These are phyloP conservation scores for Spea bombifrons DNA, from an alignment of 2,113 vertebrate genomes.

Conservation along the genomic window DNA sequence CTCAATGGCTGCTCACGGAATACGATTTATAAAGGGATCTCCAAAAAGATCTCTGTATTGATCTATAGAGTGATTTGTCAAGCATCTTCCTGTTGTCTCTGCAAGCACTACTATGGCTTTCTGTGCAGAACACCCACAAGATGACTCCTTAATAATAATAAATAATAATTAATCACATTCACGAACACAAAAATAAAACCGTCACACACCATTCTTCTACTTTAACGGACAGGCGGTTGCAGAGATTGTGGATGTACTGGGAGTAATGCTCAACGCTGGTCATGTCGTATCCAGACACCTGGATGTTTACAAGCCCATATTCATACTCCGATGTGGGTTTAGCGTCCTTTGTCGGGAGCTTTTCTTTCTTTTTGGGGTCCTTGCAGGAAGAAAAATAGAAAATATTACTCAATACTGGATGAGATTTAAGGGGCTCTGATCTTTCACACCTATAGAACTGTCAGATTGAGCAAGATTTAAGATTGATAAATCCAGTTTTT, in stretches of 20 bases:
- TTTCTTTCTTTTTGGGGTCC: slow-evolving; percentile 75
- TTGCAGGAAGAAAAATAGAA: slow-evolving; percentile 49
- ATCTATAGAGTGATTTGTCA: too few species aligned
- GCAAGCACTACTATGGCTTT: too few species aligned
- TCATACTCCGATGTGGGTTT: slow-evolving; percentile 61
- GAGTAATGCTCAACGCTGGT: slow-evolving; percentile 80
- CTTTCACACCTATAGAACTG: too few species aligned
- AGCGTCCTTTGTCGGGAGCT: slow-evolving; percentile 68
- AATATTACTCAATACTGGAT: too few species aligned
- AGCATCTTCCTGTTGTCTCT: too few species aligned
- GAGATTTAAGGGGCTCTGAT: too few species aligned
- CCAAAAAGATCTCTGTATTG: too few species aligned
- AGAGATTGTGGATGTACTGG: slow-evolving; percentile 82
- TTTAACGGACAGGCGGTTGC: slow-evolving; percentile 71
- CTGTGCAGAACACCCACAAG: too few species aligned
- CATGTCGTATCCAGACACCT: slow-evolving; percentile 83
- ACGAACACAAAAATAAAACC: not conserved
- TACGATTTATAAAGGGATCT: too few species aligned
- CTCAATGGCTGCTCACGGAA: too few species aligned
- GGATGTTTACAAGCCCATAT: slow-evolving; percentile 80
- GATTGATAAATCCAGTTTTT: too few species aligned
- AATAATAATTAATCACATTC: not conserved
- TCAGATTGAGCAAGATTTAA: too few species aligned
- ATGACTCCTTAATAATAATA: not conserved
- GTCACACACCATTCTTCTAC: slow-evolving; percentile 65